Percentiles rank a stretch among this genome's conserved stretches.
Conservation (phyloP, 2,888 invertebrate species). For the Rhagonycha fulva region DNA sequence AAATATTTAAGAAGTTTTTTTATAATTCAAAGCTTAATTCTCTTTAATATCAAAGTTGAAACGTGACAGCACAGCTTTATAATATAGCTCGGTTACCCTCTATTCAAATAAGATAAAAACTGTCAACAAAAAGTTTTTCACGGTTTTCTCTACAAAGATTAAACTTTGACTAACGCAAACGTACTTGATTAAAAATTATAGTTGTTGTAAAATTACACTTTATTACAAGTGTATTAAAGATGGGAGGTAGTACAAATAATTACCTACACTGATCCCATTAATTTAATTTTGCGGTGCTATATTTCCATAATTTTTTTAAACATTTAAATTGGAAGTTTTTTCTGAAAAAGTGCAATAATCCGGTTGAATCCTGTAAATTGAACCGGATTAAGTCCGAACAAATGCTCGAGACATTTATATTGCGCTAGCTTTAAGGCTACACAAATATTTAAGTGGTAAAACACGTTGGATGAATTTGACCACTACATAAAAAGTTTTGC, state of each 20-base stretch:
- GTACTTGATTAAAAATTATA: neutral
- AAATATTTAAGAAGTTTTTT: neutral
- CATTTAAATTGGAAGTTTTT: neutral
- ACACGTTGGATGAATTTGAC: neutral
- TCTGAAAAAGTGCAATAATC: neutral
- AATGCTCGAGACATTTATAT: neutral
- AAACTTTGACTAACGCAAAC: neutral
- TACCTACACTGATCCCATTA: neutral
- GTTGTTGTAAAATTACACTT: neutral
- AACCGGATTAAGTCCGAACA: neutral
- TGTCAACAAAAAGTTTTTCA: conserved; percentile 18
- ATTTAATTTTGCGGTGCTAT: neutral
- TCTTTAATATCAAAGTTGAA: conserved; percentile 18
- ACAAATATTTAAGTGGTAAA: neutral
- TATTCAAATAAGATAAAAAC: conserved; percentile 25
- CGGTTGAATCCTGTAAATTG: neutral
- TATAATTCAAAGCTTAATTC: neutral
- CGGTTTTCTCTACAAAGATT: neutral
- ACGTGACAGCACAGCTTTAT: conserved; percentile 16
- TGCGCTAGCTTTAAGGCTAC: neutral
- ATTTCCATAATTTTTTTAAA: neutral
- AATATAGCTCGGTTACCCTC: conserved; percentile 18
- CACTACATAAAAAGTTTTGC: neutral
- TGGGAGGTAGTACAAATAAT: too few species aligned
- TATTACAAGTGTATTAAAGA: too few species aligned